Conservation (phyloP, 2,113 vertebrate genomes). For the Pungitius pungitius region DNA sequence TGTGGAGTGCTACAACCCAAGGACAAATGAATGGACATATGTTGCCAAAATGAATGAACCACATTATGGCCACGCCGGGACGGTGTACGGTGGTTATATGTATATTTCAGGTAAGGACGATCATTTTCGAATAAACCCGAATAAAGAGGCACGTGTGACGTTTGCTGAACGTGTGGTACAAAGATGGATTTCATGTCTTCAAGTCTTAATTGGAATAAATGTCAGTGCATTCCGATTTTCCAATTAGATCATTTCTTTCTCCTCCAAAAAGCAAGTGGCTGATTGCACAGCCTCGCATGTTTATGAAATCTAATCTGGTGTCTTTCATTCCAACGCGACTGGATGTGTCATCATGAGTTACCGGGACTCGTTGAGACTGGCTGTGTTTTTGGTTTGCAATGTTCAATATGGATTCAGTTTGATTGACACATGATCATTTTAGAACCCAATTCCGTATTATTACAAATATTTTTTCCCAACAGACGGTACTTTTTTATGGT, state of each 20-base stretch:
- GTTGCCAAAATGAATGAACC: constrained; percentile 99
- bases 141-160: not conserved
- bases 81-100: constrained; percentile 96
- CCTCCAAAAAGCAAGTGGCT: not conserved
- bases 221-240: constrained; percentile 7
- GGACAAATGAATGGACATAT: constrained; percentile 98
- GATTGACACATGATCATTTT: not conserved
- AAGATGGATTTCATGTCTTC: constrained; percentile 12
- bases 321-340: not conserved
- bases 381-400: not conserved
- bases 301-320: not conserved
- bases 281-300: not conserved
- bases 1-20: constrained; percentile 98
- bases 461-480: not conserved
- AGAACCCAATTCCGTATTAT: not conserved
- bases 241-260: not conserved
- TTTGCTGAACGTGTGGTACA: not conserved
- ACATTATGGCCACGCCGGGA: constrained; percentile 97
- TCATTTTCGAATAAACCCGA: no score
- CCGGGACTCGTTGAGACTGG: not conserved
- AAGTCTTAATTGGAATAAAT: constrained; percentile 13
- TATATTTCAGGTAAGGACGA: constrained; percentile 91
- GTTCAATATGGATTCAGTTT: not conserved
- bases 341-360: not conserved
- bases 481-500: not conserved